Percentiles rank a stretch among this genome's conserved stretches.
Evolutionary conservation across 2,797 vertebrate species (phyloP).

Genomic region (Lutjanus campechanus): DNA sequence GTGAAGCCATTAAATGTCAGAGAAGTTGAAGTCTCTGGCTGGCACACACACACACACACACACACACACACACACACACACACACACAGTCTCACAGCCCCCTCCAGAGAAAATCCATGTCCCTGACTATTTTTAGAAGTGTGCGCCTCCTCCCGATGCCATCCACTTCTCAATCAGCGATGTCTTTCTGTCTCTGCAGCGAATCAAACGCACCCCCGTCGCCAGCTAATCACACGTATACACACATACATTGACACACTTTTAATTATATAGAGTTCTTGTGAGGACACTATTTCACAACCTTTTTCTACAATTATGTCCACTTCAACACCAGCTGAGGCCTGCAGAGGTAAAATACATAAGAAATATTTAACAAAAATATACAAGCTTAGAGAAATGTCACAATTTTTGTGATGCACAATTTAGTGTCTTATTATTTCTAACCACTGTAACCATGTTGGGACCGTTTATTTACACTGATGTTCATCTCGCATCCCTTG

Average conservation of each 20-base stretch:
- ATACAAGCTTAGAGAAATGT: not conserved
- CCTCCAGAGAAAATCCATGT: conserved; percentile 64
- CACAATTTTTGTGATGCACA: not conserved
- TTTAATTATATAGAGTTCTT: not conserved
- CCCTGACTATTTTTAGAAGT: conserved; percentile 71
- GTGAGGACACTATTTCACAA: not conserved
- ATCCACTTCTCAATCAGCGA: conserved; percentile 63
- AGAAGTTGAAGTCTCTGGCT: conserved; percentile 40
- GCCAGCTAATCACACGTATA: conserved; percentile 22
- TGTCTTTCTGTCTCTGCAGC: conserved; percentile 52
- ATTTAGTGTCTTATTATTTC: too few relatives aligned
- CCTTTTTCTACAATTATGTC: not conserved
- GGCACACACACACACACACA: conserved; percentile 22
- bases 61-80: conserved; percentile 33
- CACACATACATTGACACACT: not conserved
- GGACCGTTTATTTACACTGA: too few relatives aligned
- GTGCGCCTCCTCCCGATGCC: conserved; percentile 47
- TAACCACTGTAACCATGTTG: too few relatives aligned
- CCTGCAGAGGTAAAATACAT: not conserved
- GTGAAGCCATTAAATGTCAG: conserved; percentile 46
- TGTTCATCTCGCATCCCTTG: too few relatives aligned
- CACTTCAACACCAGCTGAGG: not conserved
- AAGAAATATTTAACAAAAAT: not conserved
- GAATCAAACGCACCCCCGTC: conserved; percentile 45
- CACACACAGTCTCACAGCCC: conserved; percentile 16